phyloP scores from a whole-genome alignment of 2,113 vertebrate species.

The Trochalopteron elliotii region DNA sequence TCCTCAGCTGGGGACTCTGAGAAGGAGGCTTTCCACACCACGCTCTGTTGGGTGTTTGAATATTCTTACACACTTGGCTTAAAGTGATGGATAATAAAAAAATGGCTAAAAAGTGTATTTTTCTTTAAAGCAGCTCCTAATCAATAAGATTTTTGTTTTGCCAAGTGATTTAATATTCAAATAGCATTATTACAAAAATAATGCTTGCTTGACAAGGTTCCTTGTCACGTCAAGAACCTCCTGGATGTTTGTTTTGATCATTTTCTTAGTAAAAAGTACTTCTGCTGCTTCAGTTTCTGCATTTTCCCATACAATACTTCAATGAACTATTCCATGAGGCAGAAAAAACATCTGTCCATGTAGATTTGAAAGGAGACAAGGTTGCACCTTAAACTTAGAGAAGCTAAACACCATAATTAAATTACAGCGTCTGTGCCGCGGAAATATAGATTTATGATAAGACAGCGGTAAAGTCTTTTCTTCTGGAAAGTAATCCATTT shows the following conservation, averaged over 20 bases:
- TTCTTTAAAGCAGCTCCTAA: not conserved
- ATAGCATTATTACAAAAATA: not conserved
- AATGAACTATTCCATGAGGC: not conserved
- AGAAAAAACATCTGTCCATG: not conserved
- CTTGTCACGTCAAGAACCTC: not conserved
- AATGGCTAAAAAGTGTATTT: not conserved
- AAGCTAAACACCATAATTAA: constrained; percentile 16
- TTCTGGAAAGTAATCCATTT: constrained; percentile 13
- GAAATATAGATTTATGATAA: constrained; percentile 35
- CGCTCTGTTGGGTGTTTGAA: not conserved
- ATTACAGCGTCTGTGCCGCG: not conserved
- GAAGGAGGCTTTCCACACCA: not conserved
- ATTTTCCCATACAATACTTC: not conserved
- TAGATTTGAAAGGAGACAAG: not conserved
- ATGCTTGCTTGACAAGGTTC: not conserved
- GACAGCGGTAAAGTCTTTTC: constrained; percentile 10
- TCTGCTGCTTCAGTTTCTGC: not conserved
- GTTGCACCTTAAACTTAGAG: not conserved
- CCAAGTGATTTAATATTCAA: not conserved
- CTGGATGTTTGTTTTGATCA: not conserved
- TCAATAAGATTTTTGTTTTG: not conserved
- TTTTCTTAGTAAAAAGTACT: not conserved
- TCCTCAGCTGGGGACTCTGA: not conserved
- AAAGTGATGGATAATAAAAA: not conserved
- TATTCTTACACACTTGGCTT: not conserved